Percentiles rank a stretch among this genome's conserved stretches.
Evolutionary conservation across 2,888 invertebrate species (phyloP).

Genomic region (Lydus trimaculatus): DNA sequence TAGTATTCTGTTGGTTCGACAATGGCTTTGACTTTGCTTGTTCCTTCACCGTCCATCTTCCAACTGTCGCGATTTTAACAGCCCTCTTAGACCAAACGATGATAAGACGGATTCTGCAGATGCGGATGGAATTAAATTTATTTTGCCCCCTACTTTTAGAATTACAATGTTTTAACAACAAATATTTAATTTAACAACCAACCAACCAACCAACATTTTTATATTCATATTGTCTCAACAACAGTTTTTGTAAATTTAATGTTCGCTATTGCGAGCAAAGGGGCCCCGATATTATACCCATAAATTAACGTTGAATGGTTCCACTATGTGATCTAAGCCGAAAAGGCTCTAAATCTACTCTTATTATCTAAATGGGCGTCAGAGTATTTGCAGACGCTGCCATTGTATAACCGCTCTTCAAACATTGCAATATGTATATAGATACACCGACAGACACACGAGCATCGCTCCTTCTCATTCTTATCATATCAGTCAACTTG

Average conservation of each 20-base stretch:
- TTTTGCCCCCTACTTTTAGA: slow-evolving; percentile 46
- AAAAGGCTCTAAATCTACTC: slow-evolving; percentile 59
- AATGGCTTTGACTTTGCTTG: slow-evolving; percentile 41
- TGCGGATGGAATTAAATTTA: slow-evolving; percentile 56
- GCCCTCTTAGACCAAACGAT: slow-evolving; percentile 48
- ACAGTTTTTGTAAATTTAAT: slow-evolving; percentile 17
- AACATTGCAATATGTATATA: slow-evolving; percentile 37
- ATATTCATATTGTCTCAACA: background rate
- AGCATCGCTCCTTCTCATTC: slow-evolving; percentile 28
- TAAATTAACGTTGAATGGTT: slow-evolving; percentile 55
- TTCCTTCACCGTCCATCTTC: slow-evolving; percentile 55
- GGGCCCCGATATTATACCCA: slow-evolving; percentile 52
- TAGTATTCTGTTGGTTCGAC: slow-evolving; percentile 24
- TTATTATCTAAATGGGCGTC: slow-evolving; percentile 60
- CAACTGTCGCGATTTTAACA: slow-evolving; percentile 50
- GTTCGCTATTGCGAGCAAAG: slow-evolving; percentile 27
- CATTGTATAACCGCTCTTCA: slow-evolving; percentile 37
- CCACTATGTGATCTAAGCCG: slow-evolving; percentile 58
- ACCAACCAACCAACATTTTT: background rate
- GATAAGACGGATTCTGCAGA: slow-evolving; percentile 55
- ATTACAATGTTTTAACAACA: slow-evolving; percentile 45
- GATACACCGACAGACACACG: slow-evolving; percentile 33
- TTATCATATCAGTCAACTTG: slow-evolving; percentile 33
- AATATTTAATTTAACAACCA: slow-evolving; percentile 43
- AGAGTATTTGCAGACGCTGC: slow-evolving; percentile 57